These are phyloP conservation scores for Lordiphosa andalusiaca DNA, from an alignment of 2,888 invertebrate genomes.

Conservation along the genomic window DNA sequence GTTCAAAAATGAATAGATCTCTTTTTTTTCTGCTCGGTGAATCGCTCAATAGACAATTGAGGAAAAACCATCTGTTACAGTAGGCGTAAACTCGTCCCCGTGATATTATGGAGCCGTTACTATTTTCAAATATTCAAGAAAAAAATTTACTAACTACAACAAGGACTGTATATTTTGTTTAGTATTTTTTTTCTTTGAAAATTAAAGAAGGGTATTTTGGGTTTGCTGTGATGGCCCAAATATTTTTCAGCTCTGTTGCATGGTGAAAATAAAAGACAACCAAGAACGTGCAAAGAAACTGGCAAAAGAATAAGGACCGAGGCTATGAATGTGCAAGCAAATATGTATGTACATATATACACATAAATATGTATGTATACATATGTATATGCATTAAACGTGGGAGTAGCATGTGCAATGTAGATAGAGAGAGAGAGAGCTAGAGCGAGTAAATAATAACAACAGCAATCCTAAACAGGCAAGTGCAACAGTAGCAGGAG, in stretches of 20 bases:
- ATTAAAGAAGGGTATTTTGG: slow-evolving; percentile 2
- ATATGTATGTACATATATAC: slow-evolving; percentile 32
- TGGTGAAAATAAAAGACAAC: slow-evolving; percentile 24
- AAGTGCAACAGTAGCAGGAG: too few species aligned
- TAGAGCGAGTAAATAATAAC: too few species aligned
- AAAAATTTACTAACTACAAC: too few species aligned
- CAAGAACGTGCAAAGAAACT: slow-evolving; percentile 39
- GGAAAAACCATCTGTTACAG: too few species aligned
- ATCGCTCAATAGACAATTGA: too few species aligned
- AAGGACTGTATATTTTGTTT: not conserved
- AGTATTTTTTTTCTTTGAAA: too few species aligned
- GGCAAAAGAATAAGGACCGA: slow-evolving; percentile 53
- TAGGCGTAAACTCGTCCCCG: too few species aligned
- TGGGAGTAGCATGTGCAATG: not conserved
- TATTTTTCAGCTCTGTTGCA: slow-evolving; percentile 34
- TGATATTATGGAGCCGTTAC: too few species aligned
- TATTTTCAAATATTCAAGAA: too few species aligned
- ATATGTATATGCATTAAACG: slow-evolving; percentile 2
- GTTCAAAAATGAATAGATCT: too few species aligned
- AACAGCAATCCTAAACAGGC: too few species aligned
- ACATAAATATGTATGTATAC: slow-evolving; percentile 13
- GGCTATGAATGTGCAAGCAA: slow-evolving; percentile 54
- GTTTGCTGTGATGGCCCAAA: not conserved
- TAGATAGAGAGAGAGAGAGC: not conserved
- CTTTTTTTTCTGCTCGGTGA: too few species aligned